These are phyloP conservation scores for Sarcophaga bullata DNA, from an alignment of 1,140 invertebrate species.

Conservation along the genomic window DNA sequence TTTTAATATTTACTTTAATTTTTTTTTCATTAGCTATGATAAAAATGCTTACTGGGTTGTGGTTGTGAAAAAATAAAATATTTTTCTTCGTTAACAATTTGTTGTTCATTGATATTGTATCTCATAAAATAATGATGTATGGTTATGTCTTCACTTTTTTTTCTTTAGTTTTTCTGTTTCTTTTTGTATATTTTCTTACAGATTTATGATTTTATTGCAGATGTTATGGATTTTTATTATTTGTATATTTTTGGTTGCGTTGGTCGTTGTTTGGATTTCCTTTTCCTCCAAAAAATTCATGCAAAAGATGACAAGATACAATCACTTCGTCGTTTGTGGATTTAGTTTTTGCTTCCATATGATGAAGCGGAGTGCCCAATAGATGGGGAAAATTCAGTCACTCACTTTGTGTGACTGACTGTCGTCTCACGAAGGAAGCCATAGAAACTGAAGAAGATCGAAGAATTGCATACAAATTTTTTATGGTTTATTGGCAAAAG, in stretches of 20 bases:
- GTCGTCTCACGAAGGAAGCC: no score
- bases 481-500: constrained; percentile 18
- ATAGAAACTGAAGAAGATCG: not conserved
- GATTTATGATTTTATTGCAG: constrained; percentile 41
- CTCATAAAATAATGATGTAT: constrained; percentile 40
- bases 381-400: no score
- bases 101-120: constrained; percentile 33
- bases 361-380: no score
- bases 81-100: constrained; percentile 9
- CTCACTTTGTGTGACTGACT: no score
- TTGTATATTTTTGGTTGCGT: not conserved
- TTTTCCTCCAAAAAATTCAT: no score
- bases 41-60: not conserved
- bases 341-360: no score
- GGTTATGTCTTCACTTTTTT: constrained; percentile 37
- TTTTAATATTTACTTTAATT: no score
- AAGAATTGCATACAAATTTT: constrained; percentile 17
- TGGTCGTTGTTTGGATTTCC: constrained; percentile 11
- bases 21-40: no score
- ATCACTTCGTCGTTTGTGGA: not conserved
- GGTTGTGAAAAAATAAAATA: not conserved
- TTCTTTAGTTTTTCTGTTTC: not conserved
- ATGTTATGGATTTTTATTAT: constrained; percentile 38
- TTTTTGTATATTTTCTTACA: constrained; percentile 28
- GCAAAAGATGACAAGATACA: not conserved